Percentiles rank a stretch among this genome's conserved stretches.
These are phyloP conservation scores for Sebastes fasciatus DNA, from an alignment of 2,113 vertebrate genomes.

Conservation along the genomic window DNA sequence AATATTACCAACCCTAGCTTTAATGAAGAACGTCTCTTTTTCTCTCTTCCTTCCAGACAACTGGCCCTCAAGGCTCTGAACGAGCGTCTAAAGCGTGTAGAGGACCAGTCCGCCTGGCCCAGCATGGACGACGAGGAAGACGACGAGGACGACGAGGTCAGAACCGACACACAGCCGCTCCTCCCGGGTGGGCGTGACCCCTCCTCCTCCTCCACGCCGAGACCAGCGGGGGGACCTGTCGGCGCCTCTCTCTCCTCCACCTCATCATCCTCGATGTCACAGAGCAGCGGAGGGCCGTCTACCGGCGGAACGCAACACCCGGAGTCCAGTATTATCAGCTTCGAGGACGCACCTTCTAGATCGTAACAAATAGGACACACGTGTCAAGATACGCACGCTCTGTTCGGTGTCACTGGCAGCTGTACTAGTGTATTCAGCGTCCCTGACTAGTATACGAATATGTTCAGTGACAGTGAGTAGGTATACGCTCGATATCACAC, in stretches of 20 bases:
- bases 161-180: slow-evolving; percentile 82
- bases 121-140: slow-evolving; percentile 98
- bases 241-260: slow-evolving; percentile 71
- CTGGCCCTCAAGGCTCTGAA: slow-evolving; percentile 97
- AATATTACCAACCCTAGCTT: too few species aligned
- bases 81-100: slow-evolving; percentile 94
- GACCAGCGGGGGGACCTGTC: slow-evolving; percentile 57
- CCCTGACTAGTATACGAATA: slow-evolving; percentile 55
- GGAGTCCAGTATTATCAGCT: slow-evolving; percentile 94
- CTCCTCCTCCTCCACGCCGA: slow-evolving; percentile 54
- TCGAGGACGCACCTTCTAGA: slow-evolving; percentile 90
- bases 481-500: slow-evolving; percentile 39
- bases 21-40: background rate
- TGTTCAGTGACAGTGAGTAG: slow-evolving; percentile 49
- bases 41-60: slow-evolving; percentile 84
- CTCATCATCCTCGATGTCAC: slow-evolving; percentile 50
- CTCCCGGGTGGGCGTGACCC: slow-evolving; percentile 76
- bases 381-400: slow-evolving; percentile 40
- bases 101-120: slow-evolving; percentile 96
- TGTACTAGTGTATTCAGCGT: slow-evolving; percentile 50
- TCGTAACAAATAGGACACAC: slow-evolving; percentile 82
- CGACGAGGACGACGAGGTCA: slow-evolving; percentile 89
- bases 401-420: slow-evolving; percentile 46
- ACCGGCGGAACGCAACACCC: slow-evolving; percentile 71
- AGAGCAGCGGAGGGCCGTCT: slow-evolving; percentile 66